Conservation (phyloP, 2,113 vertebrate genomes). For the Sylvilagus bachmani region DNA sequence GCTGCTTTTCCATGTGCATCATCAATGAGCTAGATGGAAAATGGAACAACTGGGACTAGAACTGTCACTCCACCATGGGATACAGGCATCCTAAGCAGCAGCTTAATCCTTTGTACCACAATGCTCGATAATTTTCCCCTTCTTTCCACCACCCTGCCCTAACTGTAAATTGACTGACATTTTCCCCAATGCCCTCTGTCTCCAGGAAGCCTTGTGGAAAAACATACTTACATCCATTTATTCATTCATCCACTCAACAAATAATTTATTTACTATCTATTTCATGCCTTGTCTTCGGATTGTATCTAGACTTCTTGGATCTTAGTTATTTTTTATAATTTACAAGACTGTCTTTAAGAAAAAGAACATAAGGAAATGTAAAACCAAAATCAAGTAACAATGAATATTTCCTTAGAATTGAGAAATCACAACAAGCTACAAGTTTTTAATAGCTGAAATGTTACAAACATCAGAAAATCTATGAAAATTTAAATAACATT, state of each 20-base stretch:
- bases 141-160: not conserved
- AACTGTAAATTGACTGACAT: not conserved
- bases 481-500: not conserved
- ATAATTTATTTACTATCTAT: not conserved
- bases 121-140: not conserved
- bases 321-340: not conserved
- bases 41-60: too few relatives aligned
- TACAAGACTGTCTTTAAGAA: not conserved
- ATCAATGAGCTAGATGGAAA: too few relatives aligned
- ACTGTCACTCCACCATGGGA: too few relatives aligned
- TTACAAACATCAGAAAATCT: conserved; percentile 37
- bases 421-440: not conserved
- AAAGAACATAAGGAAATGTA: not conserved
- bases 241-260: not conserved
- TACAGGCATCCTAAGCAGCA: too few relatives aligned
- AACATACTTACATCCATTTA: not conserved
- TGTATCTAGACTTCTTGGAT: not conserved
- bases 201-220: not conserved
- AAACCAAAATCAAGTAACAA: conserved; percentile 13
- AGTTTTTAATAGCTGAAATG: not conserved
- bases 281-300: not conserved
- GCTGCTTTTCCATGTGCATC: too few relatives aligned
- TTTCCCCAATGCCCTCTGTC: not conserved
- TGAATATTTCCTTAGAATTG: conserved; percentile 38
- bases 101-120: too few relatives aligned